phyloP scores from a whole-genome alignment of 2,113 vertebrate genomes.

The Rhea pennata region DNA sequence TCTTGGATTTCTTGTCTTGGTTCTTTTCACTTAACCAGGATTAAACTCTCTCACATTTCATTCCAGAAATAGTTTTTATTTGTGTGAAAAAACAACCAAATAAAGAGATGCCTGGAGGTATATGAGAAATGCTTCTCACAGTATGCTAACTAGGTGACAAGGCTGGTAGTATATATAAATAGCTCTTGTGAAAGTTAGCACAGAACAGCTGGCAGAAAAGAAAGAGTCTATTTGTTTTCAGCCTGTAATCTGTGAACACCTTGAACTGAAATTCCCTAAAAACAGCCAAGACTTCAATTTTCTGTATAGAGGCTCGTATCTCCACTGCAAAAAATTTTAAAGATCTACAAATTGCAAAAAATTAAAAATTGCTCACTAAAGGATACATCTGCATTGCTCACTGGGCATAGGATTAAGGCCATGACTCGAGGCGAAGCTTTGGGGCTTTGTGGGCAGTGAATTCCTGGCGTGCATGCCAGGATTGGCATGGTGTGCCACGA shows the following conservation, averaged over 20 bases:
- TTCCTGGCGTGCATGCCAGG: no score
- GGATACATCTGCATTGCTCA: not conserved
- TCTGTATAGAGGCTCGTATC: not conserved
- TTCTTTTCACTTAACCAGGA: not conserved
- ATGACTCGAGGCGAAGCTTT: not conserved
- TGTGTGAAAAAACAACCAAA: not conserved
- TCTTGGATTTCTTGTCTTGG: not conserved
- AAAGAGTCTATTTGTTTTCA: not conserved
- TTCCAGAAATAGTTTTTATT: not conserved
- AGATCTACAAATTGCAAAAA: not conserved
- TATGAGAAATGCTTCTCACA: not conserved
- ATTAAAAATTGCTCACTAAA: not conserved
- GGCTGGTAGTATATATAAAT: not conserved
- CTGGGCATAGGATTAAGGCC: not conserved
- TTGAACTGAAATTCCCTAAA: not conserved
- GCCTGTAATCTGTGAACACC: not conserved
- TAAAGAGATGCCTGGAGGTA: not conserved
- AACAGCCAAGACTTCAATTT: not conserved
- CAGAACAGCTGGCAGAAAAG: not conserved
- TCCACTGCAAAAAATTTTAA: not conserved
- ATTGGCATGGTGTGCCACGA: accelerated
- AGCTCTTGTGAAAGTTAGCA: not conserved
- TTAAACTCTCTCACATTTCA: not conserved
- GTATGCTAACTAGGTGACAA: slow-evolving; percentile 7
- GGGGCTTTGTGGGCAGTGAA: not conserved